Evolutionary conservation across 2,113 vertebrate genomes (phyloP), one percentile per base, ranked within the genome.

Genomic region (Pluvianellus socialis): DNA sequence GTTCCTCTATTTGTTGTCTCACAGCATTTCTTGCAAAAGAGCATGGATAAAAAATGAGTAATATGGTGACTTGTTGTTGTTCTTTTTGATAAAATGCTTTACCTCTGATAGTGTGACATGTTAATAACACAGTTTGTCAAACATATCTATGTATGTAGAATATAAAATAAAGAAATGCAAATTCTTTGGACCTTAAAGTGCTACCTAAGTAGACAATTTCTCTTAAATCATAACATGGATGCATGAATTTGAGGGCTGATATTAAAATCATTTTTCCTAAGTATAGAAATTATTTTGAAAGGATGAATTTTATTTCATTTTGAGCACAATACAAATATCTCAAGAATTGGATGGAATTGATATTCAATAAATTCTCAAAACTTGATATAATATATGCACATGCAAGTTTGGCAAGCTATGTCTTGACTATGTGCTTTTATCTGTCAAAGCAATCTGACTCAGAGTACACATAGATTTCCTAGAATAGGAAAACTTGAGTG

Each of bases 401-500:
- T 76, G 49, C 8, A 56, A 21, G 44, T 72, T 68, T 71, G 61
- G 83, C 65, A 94, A 15, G 61, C 52, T 89, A 2, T 86, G 86
- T 82, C 24, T 14, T 96, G 84, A 91, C 70, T 89, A 2, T 81
- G 15, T 89, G 53, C 70, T 85, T 84, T 90, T 79, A 79, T 92
- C 73, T 96, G 81, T 96, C 93, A 96, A 92, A 95, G 73, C 77
- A 95, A 1, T 87, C 65, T 87, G 93, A 94, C 80, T 96, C 94
- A 95, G 56, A 89, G 56, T 63, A 80, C 49, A 81, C 65, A 65
- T 14, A 95, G 50, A 86, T 74, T 77, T 96, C 90, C 65, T 83
- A 94, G 59, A 96, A 96, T 86, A 96, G 71, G 35, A 90, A 13
- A 93, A 75, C 27, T 94, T 96, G 80, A 95, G 44, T 96, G 94